These are phyloP conservation scores for Gyrodactylus bullatarudis DNA, from an alignment of 1,140 invertebrate genomes.

Conservation along the genomic window DNA sequence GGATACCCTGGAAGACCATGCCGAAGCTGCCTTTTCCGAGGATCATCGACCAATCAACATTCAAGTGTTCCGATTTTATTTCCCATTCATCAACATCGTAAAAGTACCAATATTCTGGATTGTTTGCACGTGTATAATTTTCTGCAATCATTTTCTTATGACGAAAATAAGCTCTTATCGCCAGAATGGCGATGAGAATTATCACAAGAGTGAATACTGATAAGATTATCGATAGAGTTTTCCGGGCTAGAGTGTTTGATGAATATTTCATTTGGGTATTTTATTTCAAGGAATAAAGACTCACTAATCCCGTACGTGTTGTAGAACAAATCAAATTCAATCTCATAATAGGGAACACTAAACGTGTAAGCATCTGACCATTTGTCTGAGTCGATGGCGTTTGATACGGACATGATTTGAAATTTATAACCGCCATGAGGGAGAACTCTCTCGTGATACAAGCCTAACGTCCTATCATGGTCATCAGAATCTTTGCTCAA, in stretches of 20 bases:
- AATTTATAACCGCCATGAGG: neutral
- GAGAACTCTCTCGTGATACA: neutral
- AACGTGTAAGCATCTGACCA: neutral
- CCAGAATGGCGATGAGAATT: neutral
- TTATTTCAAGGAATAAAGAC: neutral
- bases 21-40: conserved; percentile 2
- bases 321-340: neutral
- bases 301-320: neutral
- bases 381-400: neutral
- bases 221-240: neutral
- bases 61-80: neutral
- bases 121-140: neutral
- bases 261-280: neutral
- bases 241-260: neutral
- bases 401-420: neutral
- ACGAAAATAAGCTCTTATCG: neutral
- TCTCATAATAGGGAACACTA: neutral
- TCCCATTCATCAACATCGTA: conserved; percentile 4
- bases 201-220: neutral
- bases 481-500: too few species aligned
- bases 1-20: neutral
- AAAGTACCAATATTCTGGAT: conserved; percentile 3
- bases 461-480: too few species aligned
- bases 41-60: neutral
- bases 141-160: neutral